Evolutionary conservation across 2,113 vertebrate genomes (phyloP).

Genomic region (Gobiocypris rarus): DNA sequence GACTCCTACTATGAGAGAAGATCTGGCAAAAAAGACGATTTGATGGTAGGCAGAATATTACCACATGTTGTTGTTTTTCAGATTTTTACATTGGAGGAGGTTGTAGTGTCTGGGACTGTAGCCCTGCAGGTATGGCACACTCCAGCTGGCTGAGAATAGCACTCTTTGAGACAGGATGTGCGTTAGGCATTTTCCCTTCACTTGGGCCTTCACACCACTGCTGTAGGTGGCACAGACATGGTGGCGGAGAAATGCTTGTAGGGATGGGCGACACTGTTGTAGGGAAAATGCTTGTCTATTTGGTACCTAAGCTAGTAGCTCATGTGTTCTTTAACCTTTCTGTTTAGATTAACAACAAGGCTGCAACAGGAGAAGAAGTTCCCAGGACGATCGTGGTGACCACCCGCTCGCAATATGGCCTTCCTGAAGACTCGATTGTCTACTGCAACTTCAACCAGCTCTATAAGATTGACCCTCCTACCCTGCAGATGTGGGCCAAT

Average conservation of each 20-base stretch:
- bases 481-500: slow-evolving; percentile 98
- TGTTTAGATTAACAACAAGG: slow-evolving; percentile 95
- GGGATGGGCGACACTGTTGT: background rate
- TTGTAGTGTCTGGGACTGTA: slow-evolving; percentile 61
- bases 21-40: slow-evolving; percentile 18
- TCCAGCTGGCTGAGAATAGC: slow-evolving; percentile 11
- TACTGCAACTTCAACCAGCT: slow-evolving; percentile 99
- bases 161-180: slow-evolving; percentile 9
- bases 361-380: slow-evolving; percentile 96
- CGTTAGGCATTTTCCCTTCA: slow-evolving; percentile 12
- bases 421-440: slow-evolving; percentile 96
- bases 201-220: slow-evolving; percentile 4
- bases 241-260: background rate
- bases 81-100: slow-evolving; percentile 58
- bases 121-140: slow-evolving; percentile 56
- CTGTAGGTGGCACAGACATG: slow-evolving; percentile 20
- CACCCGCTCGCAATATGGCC: slow-evolving; percentile 96
- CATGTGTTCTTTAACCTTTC: background rate
- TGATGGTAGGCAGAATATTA: slow-evolving; percentile 6
- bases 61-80: slow-evolving; percentile 60
- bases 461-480: slow-evolving; percentile 97
- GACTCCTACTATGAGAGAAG: background rate
- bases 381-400: slow-evolving; percentile 97
- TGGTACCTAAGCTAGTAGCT: background rate
- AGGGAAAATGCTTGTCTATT: background rate